Percentiles rank a stretch among this genome's conserved stretches.
phyloP scores from a whole-genome alignment of 2,113 vertebrate species.

The Benitochromis conjunctus region DNA sequence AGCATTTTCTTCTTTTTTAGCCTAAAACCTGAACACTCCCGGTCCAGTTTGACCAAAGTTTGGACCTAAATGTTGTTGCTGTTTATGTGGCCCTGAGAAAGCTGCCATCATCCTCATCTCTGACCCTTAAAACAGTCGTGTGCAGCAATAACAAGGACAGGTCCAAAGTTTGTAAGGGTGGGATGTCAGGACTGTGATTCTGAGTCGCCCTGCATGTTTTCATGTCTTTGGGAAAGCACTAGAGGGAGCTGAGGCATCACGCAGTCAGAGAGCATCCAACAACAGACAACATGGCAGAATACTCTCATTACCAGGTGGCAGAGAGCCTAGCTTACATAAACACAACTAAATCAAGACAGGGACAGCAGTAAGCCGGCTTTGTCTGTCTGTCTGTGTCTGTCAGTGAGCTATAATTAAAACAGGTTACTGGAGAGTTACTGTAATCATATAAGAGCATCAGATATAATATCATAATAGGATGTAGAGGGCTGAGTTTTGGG shows the following conservation, averaged over 20 bases:
- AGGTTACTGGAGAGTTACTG: conserved; percentile 23
- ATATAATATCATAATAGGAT: conserved; percentile 24
- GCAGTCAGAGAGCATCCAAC: conserved; percentile 11
- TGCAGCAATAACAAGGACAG: neutral
- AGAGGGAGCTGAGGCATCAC: conserved; percentile 52
- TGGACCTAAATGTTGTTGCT: neutral
- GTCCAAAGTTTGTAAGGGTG: neutral
- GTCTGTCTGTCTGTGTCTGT: conserved; percentile 23
- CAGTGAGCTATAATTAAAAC: conserved; percentile 28
- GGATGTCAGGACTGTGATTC: neutral
- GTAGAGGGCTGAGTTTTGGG: neutral
- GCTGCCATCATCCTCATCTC: neutral
- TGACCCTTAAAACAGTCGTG: neutral
- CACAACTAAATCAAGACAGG: conserved; percentile 16
- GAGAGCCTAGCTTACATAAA: conserved; percentile 47
- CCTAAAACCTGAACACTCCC: neutral
- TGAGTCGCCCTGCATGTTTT: neutral
- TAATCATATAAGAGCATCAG: conserved; percentile 25
- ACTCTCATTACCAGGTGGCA: conserved; percentile 37
- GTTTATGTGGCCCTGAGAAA: neutral
- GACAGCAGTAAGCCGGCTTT: conserved; percentile 14
- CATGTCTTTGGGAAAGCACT: conserved; percentile 17
- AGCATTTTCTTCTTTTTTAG: neutral
- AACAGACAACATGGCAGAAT: neutral
- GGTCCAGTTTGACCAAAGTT: neutral